Percentiles rank a stretch among this genome's conserved stretches.
phyloP scores from a whole-genome alignment of 37 sponge, comb jelly and placozoan species.

The Halichondria panicea region DNA sequence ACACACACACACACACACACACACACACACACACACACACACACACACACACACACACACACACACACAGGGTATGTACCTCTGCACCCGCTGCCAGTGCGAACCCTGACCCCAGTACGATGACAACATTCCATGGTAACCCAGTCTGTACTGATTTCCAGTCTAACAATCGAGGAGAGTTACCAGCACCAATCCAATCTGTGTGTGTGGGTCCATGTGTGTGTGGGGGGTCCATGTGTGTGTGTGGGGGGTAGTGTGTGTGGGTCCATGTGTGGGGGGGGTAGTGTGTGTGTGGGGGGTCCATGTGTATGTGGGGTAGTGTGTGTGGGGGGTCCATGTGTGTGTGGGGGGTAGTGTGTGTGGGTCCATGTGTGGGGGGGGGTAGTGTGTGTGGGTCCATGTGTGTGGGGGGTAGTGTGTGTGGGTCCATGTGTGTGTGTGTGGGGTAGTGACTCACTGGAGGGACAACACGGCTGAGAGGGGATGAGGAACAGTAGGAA shows the following conservation, averaged over 20 bases:
- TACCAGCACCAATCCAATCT: conserved; percentile 23
- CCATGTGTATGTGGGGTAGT: too few species aligned
- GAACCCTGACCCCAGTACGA: conserved; percentile 90
- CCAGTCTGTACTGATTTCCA: conserved; percentile 83
- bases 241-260: not conserved
- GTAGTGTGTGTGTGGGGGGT: not conserved
- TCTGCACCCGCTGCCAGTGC: conserved; percentile 80
- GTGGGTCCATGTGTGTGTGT: not conserved
- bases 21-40: too few species aligned
- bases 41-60: too few species aligned
- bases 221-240: not conserved
- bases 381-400: not conserved
- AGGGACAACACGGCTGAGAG: conserved; percentile 28
- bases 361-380: not conserved
- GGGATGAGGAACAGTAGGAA: conserved; percentile 85
- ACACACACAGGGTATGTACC: not conserved
- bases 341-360: not conserved
- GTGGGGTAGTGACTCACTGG: not conserved
- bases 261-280: not conserved
- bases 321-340: too few species aligned
- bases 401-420: not conserved
- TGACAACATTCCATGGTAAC: conserved; percentile 91
- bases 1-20: too few species aligned
- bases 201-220: not conserved
- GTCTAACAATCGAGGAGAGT: conserved; percentile 63